Evolutionary conservation across 2,888 invertebrate genomes (phyloP), one percentile per base, ranked within the genome.

Genomic region (Lacanobia oleracea): DNA sequence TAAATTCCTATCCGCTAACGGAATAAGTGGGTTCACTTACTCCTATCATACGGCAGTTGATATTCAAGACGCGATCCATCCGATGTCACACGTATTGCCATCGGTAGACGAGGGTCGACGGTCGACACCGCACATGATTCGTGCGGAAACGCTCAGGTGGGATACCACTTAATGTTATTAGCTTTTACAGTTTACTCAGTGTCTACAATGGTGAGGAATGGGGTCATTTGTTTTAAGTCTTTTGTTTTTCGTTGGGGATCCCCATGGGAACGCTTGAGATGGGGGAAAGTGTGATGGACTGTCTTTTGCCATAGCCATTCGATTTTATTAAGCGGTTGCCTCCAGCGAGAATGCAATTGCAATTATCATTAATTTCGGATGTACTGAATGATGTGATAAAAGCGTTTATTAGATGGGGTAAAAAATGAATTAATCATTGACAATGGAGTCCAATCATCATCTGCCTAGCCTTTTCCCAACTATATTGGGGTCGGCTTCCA

Each of bases 121-220:
- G 81, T 81, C 62, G 54, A 50, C 50, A 27, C 43, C 37, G 21
- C 48, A 68, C 33, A 66, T 50, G 33, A 43, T 67, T 75, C 51
- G 21, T 54, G 50, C 14, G 43, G 37, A 76, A 72, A 66, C 45
- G 57, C 18, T 48, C 57, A 63, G 65, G 63, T 67, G 43, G 45
- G 5, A 33, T 48, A 57, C 67, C 62, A 56, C 54, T 68, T 56
- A 7, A 21, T 23, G 50, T 67, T 79, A 74, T 79, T 79, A 65
- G 56, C 71, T 63, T 75, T 63, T 33, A 59, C 48, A 63, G 71
- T 59, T 77, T 57, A 75, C 77, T 77, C 77, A 75, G 57, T 59
- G 71, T 70, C 75, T 16, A 18, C 57, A 40, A 23, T 61, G 33
- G 61, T 48, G 71, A 70, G 14, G 33, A n/a, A 70, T 53, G 12